phyloP scores from a whole-genome alignment of 2,797 vertebrate species.

The Scleropages formosus region DNA sequence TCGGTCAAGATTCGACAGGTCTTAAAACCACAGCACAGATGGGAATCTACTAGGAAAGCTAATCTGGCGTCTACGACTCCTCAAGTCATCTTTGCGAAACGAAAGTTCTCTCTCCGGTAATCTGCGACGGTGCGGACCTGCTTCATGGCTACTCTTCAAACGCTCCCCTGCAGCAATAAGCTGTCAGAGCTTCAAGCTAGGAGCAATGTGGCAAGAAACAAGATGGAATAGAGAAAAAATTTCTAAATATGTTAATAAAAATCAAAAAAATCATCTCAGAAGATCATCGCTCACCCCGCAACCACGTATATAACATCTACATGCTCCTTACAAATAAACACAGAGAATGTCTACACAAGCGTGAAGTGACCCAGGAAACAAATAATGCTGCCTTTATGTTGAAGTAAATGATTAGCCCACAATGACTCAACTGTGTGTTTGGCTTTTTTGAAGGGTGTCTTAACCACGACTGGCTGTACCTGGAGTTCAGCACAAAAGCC shows the following conservation, averaged over 20 bases:
- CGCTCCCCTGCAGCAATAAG: no score
- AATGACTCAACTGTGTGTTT: constrained; percentile 60
- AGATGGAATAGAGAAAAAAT: no score
- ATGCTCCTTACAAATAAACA: constrained; percentile 29
- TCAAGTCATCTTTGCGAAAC: no score
- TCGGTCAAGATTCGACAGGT: constrained; percentile 36
- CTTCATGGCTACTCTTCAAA: no score
- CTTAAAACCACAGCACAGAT: constrained; percentile 23
- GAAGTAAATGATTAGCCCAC: constrained; percentile 65
- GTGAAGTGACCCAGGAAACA: constrained; percentile 32
- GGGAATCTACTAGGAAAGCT: no score
- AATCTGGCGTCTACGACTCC: no score
- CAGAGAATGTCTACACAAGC: constrained; percentile 26
- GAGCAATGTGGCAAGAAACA: no score
- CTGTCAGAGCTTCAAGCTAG: no score
- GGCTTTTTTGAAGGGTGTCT: constrained; percentile 43
- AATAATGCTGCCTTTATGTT: constrained; percentile 48
- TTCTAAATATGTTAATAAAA: constrained; percentile 5
- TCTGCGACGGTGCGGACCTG: no score
- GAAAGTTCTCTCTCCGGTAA: no score
- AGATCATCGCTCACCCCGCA: constrained; percentile 18
- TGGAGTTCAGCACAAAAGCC: constrained; percentile 29
- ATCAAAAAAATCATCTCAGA: constrained; percentile 24
- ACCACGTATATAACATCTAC: not conserved
- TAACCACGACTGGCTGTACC: constrained; percentile 39